phyloP scores from a whole-genome alignment of 2,888 invertebrate genomes.

The Nymphalis polychloros region DNA sequence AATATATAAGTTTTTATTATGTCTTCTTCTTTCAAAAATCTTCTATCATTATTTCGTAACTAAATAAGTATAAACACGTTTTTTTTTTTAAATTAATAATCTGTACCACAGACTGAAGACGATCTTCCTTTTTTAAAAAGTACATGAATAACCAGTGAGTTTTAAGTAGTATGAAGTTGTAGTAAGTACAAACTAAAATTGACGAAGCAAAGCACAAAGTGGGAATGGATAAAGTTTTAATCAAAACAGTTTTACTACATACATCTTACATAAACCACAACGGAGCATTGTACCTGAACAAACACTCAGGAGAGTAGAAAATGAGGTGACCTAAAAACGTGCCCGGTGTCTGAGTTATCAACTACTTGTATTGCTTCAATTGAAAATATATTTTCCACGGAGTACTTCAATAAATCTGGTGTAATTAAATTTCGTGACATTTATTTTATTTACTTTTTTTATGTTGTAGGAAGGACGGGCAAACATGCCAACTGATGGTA shows the following conservation, averaged over 20 bases:
- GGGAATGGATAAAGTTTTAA: background rate
- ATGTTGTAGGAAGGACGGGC: no score
- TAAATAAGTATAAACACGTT: no score
- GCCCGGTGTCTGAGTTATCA: constrained; percentile 21
- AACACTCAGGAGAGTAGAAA: constrained; percentile 26
- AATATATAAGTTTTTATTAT: no score
- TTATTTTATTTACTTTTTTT: background rate
- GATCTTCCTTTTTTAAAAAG: no score
- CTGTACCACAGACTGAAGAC: no score
- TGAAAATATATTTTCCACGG: constrained; percentile 12
- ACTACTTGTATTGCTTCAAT: constrained; percentile 29
- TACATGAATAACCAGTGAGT: no score
- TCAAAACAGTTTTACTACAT: background rate
- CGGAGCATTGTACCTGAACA: constrained; percentile 8
- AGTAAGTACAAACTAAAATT: background rate
- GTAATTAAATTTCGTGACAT: no score
- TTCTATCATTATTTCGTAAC: no score
- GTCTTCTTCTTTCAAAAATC: no score
- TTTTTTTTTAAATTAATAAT: no score
- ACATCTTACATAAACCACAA: background rate
- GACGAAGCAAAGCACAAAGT: background rate
- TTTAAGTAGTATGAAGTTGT: no score
- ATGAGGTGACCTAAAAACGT: constrained; percentile 42
- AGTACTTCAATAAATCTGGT: background rate
- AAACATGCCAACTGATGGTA: no score